Conservation (phyloP, 2,888 invertebrate species). For the Cryptosula pallasiana region DNA sequence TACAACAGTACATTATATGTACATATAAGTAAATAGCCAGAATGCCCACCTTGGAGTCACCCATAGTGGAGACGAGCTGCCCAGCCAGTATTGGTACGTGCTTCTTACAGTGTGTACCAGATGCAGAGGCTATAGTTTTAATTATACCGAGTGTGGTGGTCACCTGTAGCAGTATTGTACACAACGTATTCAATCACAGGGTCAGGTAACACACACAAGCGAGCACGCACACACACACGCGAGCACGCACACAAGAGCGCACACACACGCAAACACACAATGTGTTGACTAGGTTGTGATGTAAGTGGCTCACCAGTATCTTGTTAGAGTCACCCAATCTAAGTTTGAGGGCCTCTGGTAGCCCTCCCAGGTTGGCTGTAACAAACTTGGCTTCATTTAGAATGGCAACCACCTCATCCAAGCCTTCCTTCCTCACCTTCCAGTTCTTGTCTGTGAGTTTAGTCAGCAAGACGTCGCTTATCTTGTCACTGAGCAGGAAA, state of each 20-base stretch:
- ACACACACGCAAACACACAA: no score
- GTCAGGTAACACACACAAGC: no score
- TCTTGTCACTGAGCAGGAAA: conserved; percentile 62
- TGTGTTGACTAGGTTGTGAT: no score
- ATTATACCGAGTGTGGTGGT: conserved; percentile 77
- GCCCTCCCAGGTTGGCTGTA: conserved; percentile 74
- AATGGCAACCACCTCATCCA: conserved; percentile 68
- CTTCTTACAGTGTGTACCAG: conserved; percentile 72
- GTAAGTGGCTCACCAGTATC: conserved; percentile 64
- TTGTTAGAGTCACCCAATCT: conserved; percentile 85
- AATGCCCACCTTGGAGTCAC: conserved; percentile 69
- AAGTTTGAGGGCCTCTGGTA: conserved; percentile 71
- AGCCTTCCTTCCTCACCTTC: conserved; percentile 76
- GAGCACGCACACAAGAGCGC: no score
- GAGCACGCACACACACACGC: no score
- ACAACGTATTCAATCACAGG: not conserved
- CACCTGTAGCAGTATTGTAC: conserved; percentile 55
- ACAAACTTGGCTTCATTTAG: conserved; percentile 73
- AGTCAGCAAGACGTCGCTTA: conserved; percentile 72
- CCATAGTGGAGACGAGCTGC: conserved; percentile 66
- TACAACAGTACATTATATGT: no score
- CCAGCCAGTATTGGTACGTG: conserved; percentile 79
- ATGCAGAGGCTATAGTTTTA: conserved; percentile 71
- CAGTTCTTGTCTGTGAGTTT: conserved; percentile 63
- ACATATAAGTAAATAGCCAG: no score